Conservation (phyloP, 2,888 invertebrate genomes). For the Zele albiditarsus region DNA sequence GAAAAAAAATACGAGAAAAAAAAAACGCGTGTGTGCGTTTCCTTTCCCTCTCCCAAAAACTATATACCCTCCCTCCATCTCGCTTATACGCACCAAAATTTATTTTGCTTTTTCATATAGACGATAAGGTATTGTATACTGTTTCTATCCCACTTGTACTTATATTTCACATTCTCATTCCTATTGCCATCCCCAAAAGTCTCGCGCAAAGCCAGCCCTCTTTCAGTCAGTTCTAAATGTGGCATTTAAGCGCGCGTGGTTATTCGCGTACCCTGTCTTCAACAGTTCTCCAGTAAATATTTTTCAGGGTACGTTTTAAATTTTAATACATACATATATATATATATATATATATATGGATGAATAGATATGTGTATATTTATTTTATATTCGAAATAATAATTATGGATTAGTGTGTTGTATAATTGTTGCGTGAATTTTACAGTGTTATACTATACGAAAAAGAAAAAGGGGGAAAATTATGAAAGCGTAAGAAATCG, state of each 20-base stretch:
- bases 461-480: background rate
- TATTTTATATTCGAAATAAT: background rate
- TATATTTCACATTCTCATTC: slow-evolving; percentile 15
- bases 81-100: background rate
- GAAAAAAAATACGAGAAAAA: slow-evolving; percentile 18
- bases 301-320: background rate
- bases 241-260: slow-evolving; percentile 50
- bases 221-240: slow-evolving; percentile 50
- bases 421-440: background rate
- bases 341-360: slow-evolving; percentile 3
- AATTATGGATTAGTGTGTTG: background rate
- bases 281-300: slow-evolving; percentile 8
- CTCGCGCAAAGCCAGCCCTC: slow-evolving; percentile 49
- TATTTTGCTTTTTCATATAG: slow-evolving; percentile 32
- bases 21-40: slow-evolving; percentile 40
- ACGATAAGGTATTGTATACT: background rate
- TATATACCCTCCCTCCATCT: slow-evolving; percentile 5
- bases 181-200: slow-evolving; percentile 48
- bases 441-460: background rate
- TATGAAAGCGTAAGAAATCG: background rate
- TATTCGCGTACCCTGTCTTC: slow-evolving; percentile 48
- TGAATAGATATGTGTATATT: background rate
- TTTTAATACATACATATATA: slow-evolving; percentile 1
- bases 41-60: slow-evolving; percentile 27
- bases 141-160: slow-evolving; percentile 27